Conservation (phyloP, 2,797 vertebrate genomes). For the Buphagus erythrorhynchus region DNA sequence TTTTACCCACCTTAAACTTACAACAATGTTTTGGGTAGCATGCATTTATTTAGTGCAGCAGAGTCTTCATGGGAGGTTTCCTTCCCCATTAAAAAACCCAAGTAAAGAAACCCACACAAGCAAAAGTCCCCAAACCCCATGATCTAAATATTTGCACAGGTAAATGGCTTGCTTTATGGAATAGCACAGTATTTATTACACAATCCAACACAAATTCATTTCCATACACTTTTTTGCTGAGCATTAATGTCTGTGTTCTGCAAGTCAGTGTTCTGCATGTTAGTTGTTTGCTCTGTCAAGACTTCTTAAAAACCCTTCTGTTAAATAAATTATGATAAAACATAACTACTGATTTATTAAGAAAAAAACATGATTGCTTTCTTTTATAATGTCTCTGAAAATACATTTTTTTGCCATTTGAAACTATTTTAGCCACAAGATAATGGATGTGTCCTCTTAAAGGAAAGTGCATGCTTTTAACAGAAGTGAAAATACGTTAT, state of each 20-base stretch:
- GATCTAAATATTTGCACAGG: neutral
- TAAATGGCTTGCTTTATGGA: neutral
- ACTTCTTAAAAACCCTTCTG: neutral
- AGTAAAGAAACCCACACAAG: neutral
- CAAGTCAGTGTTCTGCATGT: neutral
- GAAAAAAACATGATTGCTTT: neutral
- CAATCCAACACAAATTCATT: neutral
- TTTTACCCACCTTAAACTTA: neutral
- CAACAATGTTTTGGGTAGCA: neutral
- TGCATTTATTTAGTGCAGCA: neutral
- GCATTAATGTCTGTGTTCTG: neutral
- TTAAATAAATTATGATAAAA: neutral
- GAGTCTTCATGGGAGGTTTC: neutral
- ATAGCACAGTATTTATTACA: neutral
- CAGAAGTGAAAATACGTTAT: neutral
- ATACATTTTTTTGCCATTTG: neutral
- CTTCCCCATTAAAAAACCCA: neutral
- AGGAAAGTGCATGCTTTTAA: neutral
- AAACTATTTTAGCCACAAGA: neutral
- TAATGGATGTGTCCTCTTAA: neutral
- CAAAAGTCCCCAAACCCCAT: neutral
- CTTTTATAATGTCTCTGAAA: neutral
- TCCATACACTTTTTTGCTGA: neutral
- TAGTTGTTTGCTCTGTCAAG: neutral
- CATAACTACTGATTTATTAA: neutral